Base-by-base conservation (phyloP, 2,888 invertebrate genomes). In the Cremastobaeus sp. region DNA sequence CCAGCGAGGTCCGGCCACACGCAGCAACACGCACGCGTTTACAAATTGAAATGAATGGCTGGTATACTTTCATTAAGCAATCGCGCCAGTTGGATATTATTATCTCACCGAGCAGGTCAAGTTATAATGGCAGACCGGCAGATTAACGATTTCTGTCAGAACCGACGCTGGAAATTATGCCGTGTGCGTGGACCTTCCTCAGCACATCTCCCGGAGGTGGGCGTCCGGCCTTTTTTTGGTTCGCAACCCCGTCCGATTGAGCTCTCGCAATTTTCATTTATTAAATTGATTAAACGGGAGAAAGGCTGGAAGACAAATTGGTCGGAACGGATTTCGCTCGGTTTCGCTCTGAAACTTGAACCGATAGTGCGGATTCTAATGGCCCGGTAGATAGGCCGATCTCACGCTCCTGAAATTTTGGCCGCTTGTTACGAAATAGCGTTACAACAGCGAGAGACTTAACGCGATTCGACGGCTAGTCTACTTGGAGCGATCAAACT, bases 381-480 rank as follows among this genome's bases (percentile, higher is more conserved):
- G 62, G 73, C 72, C 74, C 68, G 65, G 64, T 43, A 35, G 65
- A 69, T 62, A 60, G 57, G 45, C 77, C 76, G 78, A 80, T 25
- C 82, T 81, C 80, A 80, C 81, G 81, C 76, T 83, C 71, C 60
- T 69, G 48, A 74, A 45, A 79, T 78, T 77, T 74, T 59, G 57
- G 37, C 28, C 48, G 54, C 32, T 77, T 77, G 78, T 83, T 82
- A 78, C 77, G 78, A 81, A 84, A 84, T 72, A 76, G 74, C 78
- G 81, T 82, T 79, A 80, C 77, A 83, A 79, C 80, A 80, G 79
- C 34, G 52, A 39, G 39, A 21, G 37, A 54, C 55, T 52, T 81
- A 81, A 79, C 79, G 76, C 76, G 73, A 78, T 34, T 69, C 66
- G 78, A 81, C 78, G 73, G 69, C 71, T 71, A 70, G 76, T 66